Evolutionary conservation across 2,888 invertebrate genomes (phyloP).

Genomic region (Hyalella azteca): DNA sequence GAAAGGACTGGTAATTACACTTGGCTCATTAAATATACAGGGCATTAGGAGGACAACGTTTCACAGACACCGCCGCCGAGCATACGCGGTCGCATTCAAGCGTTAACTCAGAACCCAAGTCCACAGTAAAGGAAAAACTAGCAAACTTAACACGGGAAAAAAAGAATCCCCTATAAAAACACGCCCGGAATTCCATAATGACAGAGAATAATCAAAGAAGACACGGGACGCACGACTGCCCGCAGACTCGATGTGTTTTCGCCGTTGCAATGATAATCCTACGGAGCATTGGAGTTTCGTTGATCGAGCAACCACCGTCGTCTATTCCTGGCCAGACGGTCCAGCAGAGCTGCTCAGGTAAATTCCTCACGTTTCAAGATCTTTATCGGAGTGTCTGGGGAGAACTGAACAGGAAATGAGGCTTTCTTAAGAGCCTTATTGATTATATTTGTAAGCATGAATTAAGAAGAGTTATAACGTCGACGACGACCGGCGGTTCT

Average conservation of each 20-base stretch:
- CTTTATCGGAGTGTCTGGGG: conserved; percentile 24
- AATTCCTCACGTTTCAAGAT: conserved; percentile 35
- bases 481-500: background rate
- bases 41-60: conserved; percentile 19
- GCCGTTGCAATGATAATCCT: background rate
- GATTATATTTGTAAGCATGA: conserved; percentile 34
- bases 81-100: conserved; percentile 31
- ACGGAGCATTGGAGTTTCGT: background rate
- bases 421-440: conserved; percentile 28
- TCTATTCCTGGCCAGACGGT: background rate
- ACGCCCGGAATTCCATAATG: conserved; percentile 37
- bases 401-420: conserved; percentile 22
- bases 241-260: background rate
- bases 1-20: background rate
- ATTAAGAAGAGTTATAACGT: background rate
- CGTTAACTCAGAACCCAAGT: background rate
- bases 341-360: conserved; percentile 13
- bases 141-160: background rate
- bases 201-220: conserved; percentile 24
- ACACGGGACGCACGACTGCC: background rate
- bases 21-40: conserved; percentile 5
- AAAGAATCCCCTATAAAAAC: conserved; percentile 11
- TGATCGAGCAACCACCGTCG: background rate
- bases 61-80: conserved; percentile 23
- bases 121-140: background rate